Base-by-base conservation (phyloP, 2,888 invertebrate genomes). In the Gandaritis pyraliata region DNA sequence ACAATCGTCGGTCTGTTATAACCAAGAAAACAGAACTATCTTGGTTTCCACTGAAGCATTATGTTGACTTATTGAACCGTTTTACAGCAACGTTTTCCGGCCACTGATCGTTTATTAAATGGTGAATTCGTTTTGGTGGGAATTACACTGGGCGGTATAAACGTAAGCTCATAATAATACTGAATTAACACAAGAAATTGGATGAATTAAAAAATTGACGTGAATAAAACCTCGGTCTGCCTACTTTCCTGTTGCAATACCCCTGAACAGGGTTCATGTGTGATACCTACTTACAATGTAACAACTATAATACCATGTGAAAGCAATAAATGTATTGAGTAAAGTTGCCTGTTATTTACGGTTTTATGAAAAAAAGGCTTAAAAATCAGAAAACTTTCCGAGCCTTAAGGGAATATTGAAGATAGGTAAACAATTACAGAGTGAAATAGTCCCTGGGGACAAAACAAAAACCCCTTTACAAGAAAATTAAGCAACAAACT, bases 51-150 rank as follows among this genome's bases (percentile, higher is more conserved):
- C n/a, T 59, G 48, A 58, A 58, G 48, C 65, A 60, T 65, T 64
- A 58, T 64, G 68, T 70, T 69, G 68, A 69, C 59, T 61, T 66
- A 66, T 47, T 60, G 53, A 58, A 58, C 57, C 60, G 46, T 59
- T 46, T 47, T 38, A 52, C 62, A 71, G 68, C 62, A 58, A 68
- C 71, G 73, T 79, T 76, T 77, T 80, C 76, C 80, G 72, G 76
- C 73, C 75, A 77, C 69, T 75, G 76, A 72, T 64, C 71, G 72
- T 68, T 72, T 78, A 75, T 78, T 77, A 78, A 78, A 78, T 78
- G 75, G 51, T 67, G 73, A 78, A 70, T 78, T 79, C 62, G 47
- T 64, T 68, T 73, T 75, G 76, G 80, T 78, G 76, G 49, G 64
- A 6, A 23, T 5, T 23, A 23, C 6, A 23, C 23, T 5, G 6